Evolutionary conservation across 2,113 vertebrate genomes (phyloP).

Genomic region (Hemiprocne comata): DNA sequence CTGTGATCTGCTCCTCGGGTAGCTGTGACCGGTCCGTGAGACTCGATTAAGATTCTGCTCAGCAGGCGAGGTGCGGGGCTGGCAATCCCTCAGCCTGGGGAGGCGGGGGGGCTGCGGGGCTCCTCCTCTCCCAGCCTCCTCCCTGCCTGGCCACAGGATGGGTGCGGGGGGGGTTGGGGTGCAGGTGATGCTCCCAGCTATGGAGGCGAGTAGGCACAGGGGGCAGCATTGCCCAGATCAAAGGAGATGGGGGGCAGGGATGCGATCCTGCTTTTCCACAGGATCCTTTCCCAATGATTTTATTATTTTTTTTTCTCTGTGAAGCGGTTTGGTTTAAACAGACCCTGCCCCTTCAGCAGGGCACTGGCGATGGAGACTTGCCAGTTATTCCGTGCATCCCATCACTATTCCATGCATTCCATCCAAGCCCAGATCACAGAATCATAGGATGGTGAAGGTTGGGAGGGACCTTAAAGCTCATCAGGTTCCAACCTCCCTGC

Average conservation of each 20-base stretch:
- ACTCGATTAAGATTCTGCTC: slow-evolving; percentile 62
- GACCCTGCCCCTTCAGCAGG: neutral
- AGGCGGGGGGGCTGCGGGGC: neutral
- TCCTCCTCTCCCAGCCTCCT: neutral
- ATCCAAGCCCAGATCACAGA: too few relatives aligned
- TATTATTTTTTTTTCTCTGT: neutral
- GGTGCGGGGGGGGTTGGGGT: neutral
- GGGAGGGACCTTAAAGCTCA: too few relatives aligned
- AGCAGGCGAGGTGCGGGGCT: neutral
- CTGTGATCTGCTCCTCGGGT: slow-evolving; percentile 41
- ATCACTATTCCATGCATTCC: too few relatives aligned
- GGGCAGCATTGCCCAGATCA: rapidly evolving
- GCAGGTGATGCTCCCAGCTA: neutral
- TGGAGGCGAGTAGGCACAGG: neutral
- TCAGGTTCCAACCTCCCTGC: too few relatives aligned
- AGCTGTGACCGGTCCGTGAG: neutral
- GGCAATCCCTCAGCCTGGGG: neutral
- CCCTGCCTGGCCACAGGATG: neutral
- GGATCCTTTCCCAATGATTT: neutral
- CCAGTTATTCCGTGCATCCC: neutral
- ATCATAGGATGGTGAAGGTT: too few relatives aligned
- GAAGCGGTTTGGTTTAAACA: neutral
- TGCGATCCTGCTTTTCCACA: neutral
- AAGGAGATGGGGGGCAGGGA: neutral
- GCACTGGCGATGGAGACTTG: neutral